Base-by-base conservation (phyloP, 2,113 vertebrate species). In the Myotis yumanensis region DNA sequence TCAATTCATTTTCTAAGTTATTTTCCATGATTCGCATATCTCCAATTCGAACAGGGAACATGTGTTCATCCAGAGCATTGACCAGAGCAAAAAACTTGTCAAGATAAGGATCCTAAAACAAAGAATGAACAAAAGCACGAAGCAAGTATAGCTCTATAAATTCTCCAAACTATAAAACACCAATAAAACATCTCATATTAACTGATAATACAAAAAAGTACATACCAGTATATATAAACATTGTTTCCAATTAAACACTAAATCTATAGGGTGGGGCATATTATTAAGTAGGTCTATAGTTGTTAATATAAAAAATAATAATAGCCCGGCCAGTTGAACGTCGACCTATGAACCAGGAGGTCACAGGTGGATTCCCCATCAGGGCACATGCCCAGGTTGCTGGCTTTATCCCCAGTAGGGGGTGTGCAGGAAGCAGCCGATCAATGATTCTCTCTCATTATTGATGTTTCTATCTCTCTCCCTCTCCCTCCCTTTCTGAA, bases 21-120 rank as follows among this genome's bases (percentile, higher is more conserved):
- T 99, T 99, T 97, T 99, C 99, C 99, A 99, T 99, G 98, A 99
- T 99, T 91, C 99, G 98, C 99, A 99, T 99, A 97, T 99, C 99
- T 95, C 99, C 99, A 97, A 99, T 99, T 95, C 99, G 98, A 79
- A 99, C 99, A 3, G 99, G 99, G 97, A 99, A 99, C 99, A 99
- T 99, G 98, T 99, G 99, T 98, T 99, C 99, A 84, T 99, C 99
- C 98, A 99, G 98, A 69, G 99, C 99, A 87, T 99, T 99, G 68
- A 99, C 99, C 98, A 99, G 98, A 16, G 99, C 99, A 98, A 99
- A 99, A 98, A 99, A 99, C 97, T 99, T 99, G 98, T 99, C 99
- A 46, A 99, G 99, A 93, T 99, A 99, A 96, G 99, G 99, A 97
- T 99, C 99, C 99, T 99, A 96, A 94, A 66, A 95, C 69, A 97